Conservation (phyloP, 2,113 vertebrate species). For the Patagioenas fasciata region DNA sequence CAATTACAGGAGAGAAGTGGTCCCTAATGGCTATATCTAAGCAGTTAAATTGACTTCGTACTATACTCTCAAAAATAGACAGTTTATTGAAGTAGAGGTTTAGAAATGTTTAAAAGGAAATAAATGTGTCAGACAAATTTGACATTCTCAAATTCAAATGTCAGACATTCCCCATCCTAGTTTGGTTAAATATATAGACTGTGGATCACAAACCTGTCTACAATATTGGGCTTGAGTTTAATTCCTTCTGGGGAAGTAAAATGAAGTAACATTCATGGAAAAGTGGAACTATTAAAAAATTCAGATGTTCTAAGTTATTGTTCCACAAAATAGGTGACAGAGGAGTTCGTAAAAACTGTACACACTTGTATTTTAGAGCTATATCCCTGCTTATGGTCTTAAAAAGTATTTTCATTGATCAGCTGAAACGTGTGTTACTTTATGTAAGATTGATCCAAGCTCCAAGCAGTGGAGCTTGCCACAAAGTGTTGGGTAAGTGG, state of each 20-base stretch:
- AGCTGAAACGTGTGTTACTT: neutral
- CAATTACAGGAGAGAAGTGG: neutral
- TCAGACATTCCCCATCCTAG: neutral
- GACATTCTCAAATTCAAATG: too few relatives aligned
- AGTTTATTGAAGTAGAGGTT: neutral
- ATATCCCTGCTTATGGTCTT: neutral
- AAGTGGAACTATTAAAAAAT: neutral
- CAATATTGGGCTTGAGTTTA: neutral
- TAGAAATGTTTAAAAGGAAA: neutral
- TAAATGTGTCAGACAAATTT: neutral
- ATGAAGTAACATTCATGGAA: neutral
- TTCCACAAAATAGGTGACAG: neutral
- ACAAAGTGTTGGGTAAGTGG: accelerated
- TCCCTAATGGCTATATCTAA: neutral
- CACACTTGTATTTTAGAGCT: neutral
- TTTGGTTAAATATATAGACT: neutral
- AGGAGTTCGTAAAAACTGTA: neutral
- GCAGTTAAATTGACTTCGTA: neutral
- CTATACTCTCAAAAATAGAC: neutral
- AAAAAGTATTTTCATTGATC: neutral
- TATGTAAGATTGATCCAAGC: neutral
- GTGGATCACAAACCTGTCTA: neutral
- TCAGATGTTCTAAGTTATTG: neutral
- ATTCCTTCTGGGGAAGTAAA: neutral
- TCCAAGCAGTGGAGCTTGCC: neutral